These are phyloP conservation scores for Zaprionus lineosus DNA, from an alignment of 2,888 invertebrate genomes.

Conservation along the genomic window DNA sequence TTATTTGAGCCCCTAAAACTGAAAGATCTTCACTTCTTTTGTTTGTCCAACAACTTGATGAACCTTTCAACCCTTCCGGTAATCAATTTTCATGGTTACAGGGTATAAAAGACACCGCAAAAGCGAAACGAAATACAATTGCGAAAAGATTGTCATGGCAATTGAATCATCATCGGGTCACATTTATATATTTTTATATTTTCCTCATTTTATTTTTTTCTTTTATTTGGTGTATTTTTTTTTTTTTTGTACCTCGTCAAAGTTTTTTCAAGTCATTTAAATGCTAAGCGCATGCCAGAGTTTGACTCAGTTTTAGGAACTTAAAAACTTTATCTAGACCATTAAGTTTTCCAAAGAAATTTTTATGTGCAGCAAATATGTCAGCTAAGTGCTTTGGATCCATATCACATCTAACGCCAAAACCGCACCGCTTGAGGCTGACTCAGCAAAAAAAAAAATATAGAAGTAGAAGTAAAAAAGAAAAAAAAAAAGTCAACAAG, in stretches of 20 bases:
- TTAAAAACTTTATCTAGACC: conserved; percentile 71
- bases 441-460: conserved; percentile 60
- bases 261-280: conserved; percentile 51
- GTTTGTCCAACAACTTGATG: too few relatives aligned
- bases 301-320: conserved; percentile 26
- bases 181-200: conserved; percentile 14
- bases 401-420: conserved; percentile 59
- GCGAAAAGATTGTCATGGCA: conserved; percentile 46
- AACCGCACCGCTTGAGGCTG: conserved; percentile 44
- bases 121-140: conserved; percentile 43
- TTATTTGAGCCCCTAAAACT: too few relatives aligned
- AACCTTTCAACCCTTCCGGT: too few relatives aligned
- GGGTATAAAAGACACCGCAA: conserved; percentile 15
- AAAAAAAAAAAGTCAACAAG: conserved; percentile 56
- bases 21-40: too few relatives aligned
- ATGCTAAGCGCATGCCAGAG: conserved; percentile 48
- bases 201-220: not conserved
- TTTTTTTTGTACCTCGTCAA: conserved; percentile 9
- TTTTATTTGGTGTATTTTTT: conserved; percentile 8
- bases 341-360: conserved; percentile 68
- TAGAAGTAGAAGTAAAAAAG: conserved; percentile 3
- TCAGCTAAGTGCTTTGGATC: conserved; percentile 64
- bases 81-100: too few relatives aligned
- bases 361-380: conserved; percentile 69
- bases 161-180: conserved; percentile 66